A percentile compares a stretch with the other conserved stretches of the same genome.
These are phyloP conservation scores for Cenopis cana DNA, from an alignment of 2,888 invertebrate species.

Conservation along the genomic window DNA sequence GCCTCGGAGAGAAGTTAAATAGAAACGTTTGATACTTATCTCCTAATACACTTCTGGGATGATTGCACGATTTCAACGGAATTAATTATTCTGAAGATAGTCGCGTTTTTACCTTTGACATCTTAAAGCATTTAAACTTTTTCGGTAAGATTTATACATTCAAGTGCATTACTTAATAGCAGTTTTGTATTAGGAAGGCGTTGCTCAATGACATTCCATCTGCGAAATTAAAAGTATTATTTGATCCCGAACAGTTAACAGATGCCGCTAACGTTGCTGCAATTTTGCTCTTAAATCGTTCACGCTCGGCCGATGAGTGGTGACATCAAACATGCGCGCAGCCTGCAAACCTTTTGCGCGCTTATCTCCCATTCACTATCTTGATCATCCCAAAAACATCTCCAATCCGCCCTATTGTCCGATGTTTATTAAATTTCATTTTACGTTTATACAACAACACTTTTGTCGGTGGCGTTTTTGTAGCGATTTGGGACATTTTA, in stretches of 20 bases:
- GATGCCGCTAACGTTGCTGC: slow-evolving; percentile 79
- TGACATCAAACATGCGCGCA: slow-evolving; percentile 83
- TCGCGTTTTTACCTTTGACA: slow-evolving; percentile 30
- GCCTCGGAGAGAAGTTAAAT: slow-evolving; percentile 82
- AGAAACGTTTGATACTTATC: slow-evolving; percentile 85
- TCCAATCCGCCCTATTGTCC: slow-evolving; percentile 76
- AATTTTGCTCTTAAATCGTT: slow-evolving; percentile 82
- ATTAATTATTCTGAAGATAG: slow-evolving; percentile 69
- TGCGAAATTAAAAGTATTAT: slow-evolving; percentile 82
- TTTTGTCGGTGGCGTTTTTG: slow-evolving; percentile 82
- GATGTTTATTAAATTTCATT: slow-evolving; percentile 85
- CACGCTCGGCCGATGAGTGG: slow-evolving; percentile 81
- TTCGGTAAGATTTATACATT: not conserved
- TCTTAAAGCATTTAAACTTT: slow-evolving; percentile 6
- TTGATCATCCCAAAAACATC: slow-evolving; percentile 76
- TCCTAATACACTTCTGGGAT: slow-evolving; percentile 82
- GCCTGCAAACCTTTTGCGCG: slow-evolving; percentile 82
- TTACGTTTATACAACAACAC: slow-evolving; percentile 84
- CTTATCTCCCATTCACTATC: slow-evolving; percentile 83
- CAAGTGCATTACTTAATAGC: slow-evolving; percentile 33
- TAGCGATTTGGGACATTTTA: slow-evolving; percentile 83
- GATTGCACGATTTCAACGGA: slow-evolving; percentile 77
- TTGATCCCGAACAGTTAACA: slow-evolving; percentile 77
- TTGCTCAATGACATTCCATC: slow-evolving; percentile 73
- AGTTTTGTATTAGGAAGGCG: slow-evolving; percentile 40